Percentiles rank a stretch among this genome's conserved stretches.
These are phyloP conservation scores for Eilema depressum DNA, from an alignment of 2,888 invertebrate species.

Conservation along the genomic window DNA sequence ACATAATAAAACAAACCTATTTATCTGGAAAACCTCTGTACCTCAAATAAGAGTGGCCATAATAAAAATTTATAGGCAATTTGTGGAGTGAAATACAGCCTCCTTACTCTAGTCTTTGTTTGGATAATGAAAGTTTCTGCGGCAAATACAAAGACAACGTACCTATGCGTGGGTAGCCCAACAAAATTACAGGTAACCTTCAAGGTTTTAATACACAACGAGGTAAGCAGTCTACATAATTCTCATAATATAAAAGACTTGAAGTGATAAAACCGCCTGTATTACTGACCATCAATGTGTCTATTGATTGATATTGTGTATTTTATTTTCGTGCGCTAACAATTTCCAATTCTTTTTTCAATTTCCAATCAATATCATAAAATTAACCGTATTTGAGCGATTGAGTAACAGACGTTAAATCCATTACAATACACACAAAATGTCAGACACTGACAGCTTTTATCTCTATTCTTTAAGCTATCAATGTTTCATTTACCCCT, in stretches of 20 bases:
- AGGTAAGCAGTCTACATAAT: conserved; percentile 9
- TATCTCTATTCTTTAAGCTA: no score
- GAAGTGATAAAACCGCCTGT: no score
- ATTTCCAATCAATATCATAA: no score
- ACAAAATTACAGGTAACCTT: conserved; percentile 25
- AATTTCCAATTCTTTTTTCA: no score
- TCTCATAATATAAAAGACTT: no score
- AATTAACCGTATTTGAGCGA: no score
- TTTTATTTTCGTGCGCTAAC: no score
- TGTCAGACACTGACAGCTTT: no score
- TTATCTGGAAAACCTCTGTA: conserved; percentile 78
- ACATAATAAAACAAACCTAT: conserved; percentile 75
- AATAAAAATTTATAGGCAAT: conserved; percentile 86
- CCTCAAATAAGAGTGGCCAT: conserved; percentile 82
- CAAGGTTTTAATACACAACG: conserved; percentile 17
- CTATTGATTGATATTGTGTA: no score
- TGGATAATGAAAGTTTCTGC: conserved; percentile 77
- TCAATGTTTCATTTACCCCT: background rate
- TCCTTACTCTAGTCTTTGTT: conserved; percentile 71
- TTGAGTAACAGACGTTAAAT: no score
- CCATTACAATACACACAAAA: no score
- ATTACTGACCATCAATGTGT: no score
- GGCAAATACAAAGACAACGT: conserved; percentile 55
- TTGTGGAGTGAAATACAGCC: conserved; percentile 78
- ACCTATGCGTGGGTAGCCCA: conserved; percentile 28